Evolutionary conservation across 2,888 invertebrate species (phyloP).

Genomic region (Hedya salicella): DNA sequence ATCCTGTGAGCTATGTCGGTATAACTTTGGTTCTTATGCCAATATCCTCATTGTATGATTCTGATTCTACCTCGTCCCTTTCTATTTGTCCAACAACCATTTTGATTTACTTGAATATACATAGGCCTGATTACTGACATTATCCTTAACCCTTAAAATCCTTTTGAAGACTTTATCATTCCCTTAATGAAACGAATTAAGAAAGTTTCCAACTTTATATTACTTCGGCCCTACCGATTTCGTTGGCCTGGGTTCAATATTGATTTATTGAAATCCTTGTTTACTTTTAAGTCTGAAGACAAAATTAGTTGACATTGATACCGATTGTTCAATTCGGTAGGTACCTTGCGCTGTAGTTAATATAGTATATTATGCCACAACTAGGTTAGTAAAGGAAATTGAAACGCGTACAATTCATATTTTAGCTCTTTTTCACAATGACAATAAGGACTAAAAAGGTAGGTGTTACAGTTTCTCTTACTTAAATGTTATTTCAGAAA

Average conservation of each 20-base stretch:
- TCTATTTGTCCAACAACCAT: background rate
- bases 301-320: slow-evolving; percentile 8
- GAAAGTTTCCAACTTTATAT: slow-evolving; percentile 37
- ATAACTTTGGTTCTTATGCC: too few species aligned
- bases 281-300: slow-evolving; percentile 12
- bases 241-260: slow-evolving; percentile 29
- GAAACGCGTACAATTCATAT: too few species aligned
- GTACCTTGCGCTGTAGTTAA: too few species aligned
- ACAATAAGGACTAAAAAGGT: too few species aligned
- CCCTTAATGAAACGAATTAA: slow-evolving; percentile 36
- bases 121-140: slow-evolving; percentile 10
- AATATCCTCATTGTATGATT: too few species aligned
- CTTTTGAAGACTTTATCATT: slow-evolving; percentile 38
- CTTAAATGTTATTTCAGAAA: too few species aligned
- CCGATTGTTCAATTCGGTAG: background rate
- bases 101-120: background rate
- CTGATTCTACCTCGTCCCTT: too few species aligned
- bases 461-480: too few species aligned
- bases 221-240: slow-evolving; percentile 22
- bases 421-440: too few species aligned
- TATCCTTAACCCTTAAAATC: slow-evolving; percentile 21
- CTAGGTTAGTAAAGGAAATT: too few species aligned
- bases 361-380: too few species aligned
- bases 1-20: too few species aligned
- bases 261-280: slow-evolving; percentile 31